A percentile compares a stretch with the other conserved stretches of the same genome.
Evolutionary conservation across 2,113 vertebrate genomes (phyloP).

Genomic region (Xenotilapia flavipinnis): DNA sequence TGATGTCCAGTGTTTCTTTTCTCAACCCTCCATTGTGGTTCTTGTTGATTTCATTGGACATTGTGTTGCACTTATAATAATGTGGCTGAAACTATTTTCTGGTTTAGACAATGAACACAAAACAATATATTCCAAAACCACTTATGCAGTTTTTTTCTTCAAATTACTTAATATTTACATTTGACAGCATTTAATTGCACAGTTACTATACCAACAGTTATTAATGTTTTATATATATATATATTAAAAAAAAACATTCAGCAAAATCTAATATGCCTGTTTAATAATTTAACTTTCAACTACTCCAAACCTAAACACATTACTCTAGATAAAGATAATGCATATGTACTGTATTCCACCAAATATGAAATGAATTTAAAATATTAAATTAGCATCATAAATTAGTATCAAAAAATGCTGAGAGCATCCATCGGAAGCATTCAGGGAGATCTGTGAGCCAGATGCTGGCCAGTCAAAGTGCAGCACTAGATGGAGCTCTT

Average conservation of each 20-base stretch:
- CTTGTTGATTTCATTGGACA: constrained; percentile 4
- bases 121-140: background rate
- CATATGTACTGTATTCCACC: background rate
- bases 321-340: background rate
- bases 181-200: background rate
- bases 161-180: background rate
- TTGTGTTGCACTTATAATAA: background rate
- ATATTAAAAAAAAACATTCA: background rate
- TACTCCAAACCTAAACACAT: background rate
- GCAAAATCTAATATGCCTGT: background rate
- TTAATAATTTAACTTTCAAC: background rate
- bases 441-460: background rate
- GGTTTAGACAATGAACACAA: background rate
- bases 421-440: background rate
- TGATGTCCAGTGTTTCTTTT: background rate
- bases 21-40: background rate
- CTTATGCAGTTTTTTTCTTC: background rate
- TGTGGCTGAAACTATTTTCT: background rate
- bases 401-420: background rate
- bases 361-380: background rate
- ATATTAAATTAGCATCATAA: background rate
- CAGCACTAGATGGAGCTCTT: constrained; percentile 60
- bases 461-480: background rate
- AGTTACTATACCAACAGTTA: background rate
- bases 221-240: background rate